These are phyloP conservation scores for Rhyacichthys aspro DNA, from an alignment of 2,797 vertebrate species.

Conservation along the genomic window DNA sequence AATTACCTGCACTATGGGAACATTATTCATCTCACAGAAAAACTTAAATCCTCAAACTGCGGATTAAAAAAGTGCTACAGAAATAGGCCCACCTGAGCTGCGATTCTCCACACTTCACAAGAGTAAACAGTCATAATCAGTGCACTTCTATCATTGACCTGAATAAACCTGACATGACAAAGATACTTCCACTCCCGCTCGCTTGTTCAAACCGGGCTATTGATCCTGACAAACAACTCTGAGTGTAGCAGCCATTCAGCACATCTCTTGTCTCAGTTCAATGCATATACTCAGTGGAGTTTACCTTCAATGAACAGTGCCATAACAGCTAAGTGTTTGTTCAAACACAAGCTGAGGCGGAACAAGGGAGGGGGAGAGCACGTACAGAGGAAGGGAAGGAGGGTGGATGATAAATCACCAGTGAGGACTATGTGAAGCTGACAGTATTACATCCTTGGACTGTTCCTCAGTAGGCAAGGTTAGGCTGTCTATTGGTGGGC, in stretches of 20 bases:
- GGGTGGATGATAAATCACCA: conserved; percentile 78
- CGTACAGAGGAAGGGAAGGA: conserved; percentile 17
- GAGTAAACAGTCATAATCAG: conserved; percentile 64
- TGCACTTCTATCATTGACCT: conserved; percentile 54
- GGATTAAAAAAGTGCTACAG: neutral
- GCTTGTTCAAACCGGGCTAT: conserved; percentile 72
- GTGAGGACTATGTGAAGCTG: conserved; percentile 69
- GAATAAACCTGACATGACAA: conserved; percentile 54
- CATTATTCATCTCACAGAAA: conserved; percentile 4
- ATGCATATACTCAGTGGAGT: conserved; percentile 65
- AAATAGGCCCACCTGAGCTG: conserved; percentile 19
- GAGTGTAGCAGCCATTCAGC: conserved; percentile 53
- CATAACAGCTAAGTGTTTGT: conserved; percentile 78
- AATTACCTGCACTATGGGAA: neutral
- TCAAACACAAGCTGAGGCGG: conserved; percentile 63
- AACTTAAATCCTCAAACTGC: conserved; percentile 10
- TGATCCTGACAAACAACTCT: conserved; percentile 73
- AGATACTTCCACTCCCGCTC: conserved; percentile 56
- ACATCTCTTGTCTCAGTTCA: conserved; percentile 50
- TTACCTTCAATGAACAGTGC: conserved; percentile 63
- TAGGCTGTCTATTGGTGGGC: conserved; percentile 71
- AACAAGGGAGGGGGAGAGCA: conserved; percentile 13
- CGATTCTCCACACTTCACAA: conserved; percentile 30
- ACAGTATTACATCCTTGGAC: conserved; percentile 80
- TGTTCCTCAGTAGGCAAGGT: conserved; percentile 76